phyloP scores from a whole-genome alignment of 92 coral and sea anemone genomes.

The Porites lobata region DNA sequence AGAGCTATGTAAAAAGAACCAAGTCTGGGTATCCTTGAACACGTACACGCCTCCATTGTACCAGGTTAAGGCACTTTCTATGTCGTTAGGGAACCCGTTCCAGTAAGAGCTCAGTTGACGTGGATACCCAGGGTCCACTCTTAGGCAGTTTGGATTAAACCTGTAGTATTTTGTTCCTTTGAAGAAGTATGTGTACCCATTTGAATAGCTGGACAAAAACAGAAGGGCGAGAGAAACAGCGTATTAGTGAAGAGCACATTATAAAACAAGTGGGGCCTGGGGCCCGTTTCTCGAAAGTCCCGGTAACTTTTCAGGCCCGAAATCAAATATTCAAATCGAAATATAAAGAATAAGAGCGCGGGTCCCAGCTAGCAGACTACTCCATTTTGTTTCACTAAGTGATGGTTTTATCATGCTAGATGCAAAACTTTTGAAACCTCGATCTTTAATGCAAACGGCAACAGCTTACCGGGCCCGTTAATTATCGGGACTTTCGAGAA shows the following conservation, averaged over 20 bases:
- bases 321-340: too few species aligned
- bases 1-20: slow-evolving; percentile 80
- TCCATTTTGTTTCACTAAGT: too few species aligned
- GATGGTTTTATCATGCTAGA: too few species aligned
- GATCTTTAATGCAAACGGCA: too few species aligned
- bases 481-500: too few species aligned
- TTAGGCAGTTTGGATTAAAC: slow-evolving; percentile 63
- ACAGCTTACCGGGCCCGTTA: too few species aligned
- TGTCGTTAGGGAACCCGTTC: slow-evolving; percentile 81
- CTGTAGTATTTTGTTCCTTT: slow-evolving; percentile 86
- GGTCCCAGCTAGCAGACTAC: too few species aligned
- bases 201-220: slow-evolving; percentile 70
- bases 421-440: too few species aligned
- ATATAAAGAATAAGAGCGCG: too few species aligned
- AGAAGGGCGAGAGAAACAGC: not conserved
- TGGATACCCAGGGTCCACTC: slow-evolving; percentile 85
- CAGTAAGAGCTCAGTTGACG: slow-evolving; percentile 76
- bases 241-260: not conserved
- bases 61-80: slow-evolving; percentile 91
- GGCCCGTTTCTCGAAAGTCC: too few species aligned
- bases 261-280: too few species aligned
- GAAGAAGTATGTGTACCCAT: slow-evolving; percentile 95
- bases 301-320: too few species aligned
- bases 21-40: slow-evolving; percentile 81
- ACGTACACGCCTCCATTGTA: slow-evolving; percentile 93